Conservation (phyloP, 2,888 invertebrate species). For the Aquatica leii region DNA sequence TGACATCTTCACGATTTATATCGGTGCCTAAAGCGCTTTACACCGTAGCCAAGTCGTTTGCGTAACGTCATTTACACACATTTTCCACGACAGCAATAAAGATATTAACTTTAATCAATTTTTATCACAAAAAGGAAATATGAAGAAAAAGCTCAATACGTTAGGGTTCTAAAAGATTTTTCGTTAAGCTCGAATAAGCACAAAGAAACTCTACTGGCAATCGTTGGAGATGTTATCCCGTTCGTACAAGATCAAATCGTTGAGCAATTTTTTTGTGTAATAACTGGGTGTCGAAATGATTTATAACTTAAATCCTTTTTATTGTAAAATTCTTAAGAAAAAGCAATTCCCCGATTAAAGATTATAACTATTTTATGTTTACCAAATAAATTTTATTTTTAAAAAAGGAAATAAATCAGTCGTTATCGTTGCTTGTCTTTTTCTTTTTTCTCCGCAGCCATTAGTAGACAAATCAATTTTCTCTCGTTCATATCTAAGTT, state of each 20-base stretch:
- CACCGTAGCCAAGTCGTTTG: too few relatives aligned
- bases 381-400: too few relatives aligned
- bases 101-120: conserved; percentile 6
- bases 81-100: neutral
- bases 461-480: too few relatives aligned
- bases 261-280: conserved; percentile 41
- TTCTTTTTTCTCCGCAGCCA: too few relatives aligned
- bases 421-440: too few relatives aligned
- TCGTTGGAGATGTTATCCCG: conserved; percentile 23
- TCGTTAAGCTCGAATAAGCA: conserved; percentile 11
- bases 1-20: conserved; percentile 35
- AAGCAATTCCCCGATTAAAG: too few relatives aligned
- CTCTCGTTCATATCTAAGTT: too few relatives aligned
- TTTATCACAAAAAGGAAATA: conserved; percentile 2
- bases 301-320: conserved; percentile 42
- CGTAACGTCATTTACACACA: neutral
- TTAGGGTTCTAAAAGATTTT: conserved; percentile 18
- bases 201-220: conserved; percentile 25
- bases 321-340: conserved; percentile 6
- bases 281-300: conserved; percentile 54
- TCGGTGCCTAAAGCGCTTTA: conserved; percentile 15
- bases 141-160: conserved; percentile 20
- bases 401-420: too few relatives aligned
- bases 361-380: too few relatives aligned
- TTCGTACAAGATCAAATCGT: conserved; percentile 32